Base-by-base conservation (phyloP, 2,888 invertebrate species). In the Chrysotoxum bicinctum region DNA sequence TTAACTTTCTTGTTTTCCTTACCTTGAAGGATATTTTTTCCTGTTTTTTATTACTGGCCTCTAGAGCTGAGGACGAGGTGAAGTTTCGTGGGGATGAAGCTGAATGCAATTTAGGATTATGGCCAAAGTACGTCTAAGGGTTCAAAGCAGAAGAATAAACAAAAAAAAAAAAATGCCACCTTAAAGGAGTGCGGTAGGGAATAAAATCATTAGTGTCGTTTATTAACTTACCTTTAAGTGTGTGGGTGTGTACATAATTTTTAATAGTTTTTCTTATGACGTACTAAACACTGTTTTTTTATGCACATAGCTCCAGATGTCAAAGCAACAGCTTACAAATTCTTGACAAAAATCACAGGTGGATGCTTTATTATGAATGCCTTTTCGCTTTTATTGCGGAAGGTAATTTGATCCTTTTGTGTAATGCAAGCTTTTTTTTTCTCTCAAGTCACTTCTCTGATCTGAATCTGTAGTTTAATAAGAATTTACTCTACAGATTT, bases 201-300 rank as follows among this genome's bases (percentile, higher is more conserved):
- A 32, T 14, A 69, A 74, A 74, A 73, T 78, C 73, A 74, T 69
- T 69, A 74, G 52, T 58, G 74, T 50, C 43, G 43, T 74, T 83
- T 58, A 83, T 83, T 74, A 74, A 83, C 69, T 70, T 58, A 64
- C 45, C 74, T 66, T 66, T 21, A 52, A 70, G 74, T 58, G 30
- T 40, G 7, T 26, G 16, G 26, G 14, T 32, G 16, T 1, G 48
- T 32, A 21, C 10, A 5, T 56, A 19, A 6, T 32, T 37, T 23
- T 26, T 40, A 9, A 14, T 40, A 9, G 8, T 40, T 54, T 30
- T 26, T 1, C 2, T n/a, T 52, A 3, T 52, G 1, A 48, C 0
- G 6, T n/a, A 21, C 14, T 8, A 6, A 40, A 16, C n/a, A n/a
- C 6, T n/a, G n/a, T n/a, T 40, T 23, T 12, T 37, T 14, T 8